A percentile compares a stretch with the other conserved stretches of the same genome.
phyloP scores from a whole-genome alignment of 1,140 invertebrate species.

The Liolophura sinensis region DNA sequence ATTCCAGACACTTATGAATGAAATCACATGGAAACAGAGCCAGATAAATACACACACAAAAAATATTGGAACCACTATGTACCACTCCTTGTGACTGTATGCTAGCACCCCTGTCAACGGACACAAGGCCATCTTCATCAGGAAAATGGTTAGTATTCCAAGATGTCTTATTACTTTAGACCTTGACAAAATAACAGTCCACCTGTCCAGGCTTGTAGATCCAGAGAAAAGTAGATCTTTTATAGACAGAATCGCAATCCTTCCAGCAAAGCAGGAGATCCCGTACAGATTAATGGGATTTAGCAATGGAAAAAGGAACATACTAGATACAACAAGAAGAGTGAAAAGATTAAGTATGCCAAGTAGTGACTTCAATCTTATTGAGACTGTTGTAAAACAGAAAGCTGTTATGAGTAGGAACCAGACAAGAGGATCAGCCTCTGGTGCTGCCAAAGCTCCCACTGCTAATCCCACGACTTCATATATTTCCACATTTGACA shows the following conservation, averaged over 20 bases:
- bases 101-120: conserved; percentile 34
- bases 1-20: conserved; percentile 48
- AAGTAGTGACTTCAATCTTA: conserved; percentile 47
- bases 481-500: conserved; percentile 30
- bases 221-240: conserved; percentile 49
- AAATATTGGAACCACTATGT: conserved; percentile 51
- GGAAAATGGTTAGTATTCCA: conserved; percentile 32
- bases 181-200: conserved; percentile 40
- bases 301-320: conserved; percentile 34
- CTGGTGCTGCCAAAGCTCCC: conserved; percentile 37
- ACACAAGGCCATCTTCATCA: conserved; percentile 35
- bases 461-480: conserved; percentile 49
- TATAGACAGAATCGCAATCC: conserved; percentile 43
- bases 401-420: conserved; percentile 41
- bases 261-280: conserved; percentile 44
- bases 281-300: conserved; percentile 43
- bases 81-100: conserved; percentile 55
- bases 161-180: conserved; percentile 34
- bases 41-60: conserved; percentile 41
- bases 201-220: conserved; percentile 48
- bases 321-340: conserved; percentile 28
- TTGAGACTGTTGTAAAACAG: conserved; percentile 36
- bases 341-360: conserved; percentile 35
- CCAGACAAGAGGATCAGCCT: conserved; percentile 32
- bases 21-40: conserved; percentile 48